Conservation (phyloP, 2,888 invertebrate genomes). For the Oegoconia quadripuncta region DNA sequence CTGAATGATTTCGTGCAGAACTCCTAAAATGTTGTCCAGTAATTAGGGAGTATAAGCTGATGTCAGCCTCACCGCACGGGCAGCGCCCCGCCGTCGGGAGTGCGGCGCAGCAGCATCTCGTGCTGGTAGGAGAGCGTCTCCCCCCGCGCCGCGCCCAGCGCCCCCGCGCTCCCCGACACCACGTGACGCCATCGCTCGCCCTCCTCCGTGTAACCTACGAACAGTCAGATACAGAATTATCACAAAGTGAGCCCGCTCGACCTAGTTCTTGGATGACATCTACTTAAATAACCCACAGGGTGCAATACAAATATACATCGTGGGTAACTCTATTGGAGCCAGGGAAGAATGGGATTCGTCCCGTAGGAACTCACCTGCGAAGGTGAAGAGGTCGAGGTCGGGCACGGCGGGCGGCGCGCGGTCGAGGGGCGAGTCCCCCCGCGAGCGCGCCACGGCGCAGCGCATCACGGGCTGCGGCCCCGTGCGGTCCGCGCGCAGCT, state of each 20-base stretch:
- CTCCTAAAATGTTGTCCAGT: too few species aligned
- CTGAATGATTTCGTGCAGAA: too few species aligned
- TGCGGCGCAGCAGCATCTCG: conserved; percentile 47
- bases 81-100: conserved; percentile 29
- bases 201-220: conserved; percentile 36
- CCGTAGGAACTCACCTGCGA: conserved; percentile 36
- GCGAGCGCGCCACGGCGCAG: conserved; percentile 35
- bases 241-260: background rate
- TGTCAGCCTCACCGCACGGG: conserved; percentile 41
- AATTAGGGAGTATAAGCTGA: background rate
- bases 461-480: conserved; percentile 36
- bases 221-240: background rate
- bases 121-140: conserved; percentile 53
- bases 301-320: too few species aligned
- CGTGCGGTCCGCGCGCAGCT: conserved; percentile 49
- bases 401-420: conserved; percentile 50
- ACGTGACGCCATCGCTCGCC: conserved; percentile 46
- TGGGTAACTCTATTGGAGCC: too few species aligned
- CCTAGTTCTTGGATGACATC: too few species aligned
- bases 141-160: conserved; percentile 46
- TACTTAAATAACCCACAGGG: too few species aligned
- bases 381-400: conserved; percentile 42
- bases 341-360: too few species aligned
- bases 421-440: conserved; percentile 28
- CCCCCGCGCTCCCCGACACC: conserved; percentile 36